Conservation (phyloP, 1,140 invertebrate species). For the Pogonomyrmex californicus region DNA sequence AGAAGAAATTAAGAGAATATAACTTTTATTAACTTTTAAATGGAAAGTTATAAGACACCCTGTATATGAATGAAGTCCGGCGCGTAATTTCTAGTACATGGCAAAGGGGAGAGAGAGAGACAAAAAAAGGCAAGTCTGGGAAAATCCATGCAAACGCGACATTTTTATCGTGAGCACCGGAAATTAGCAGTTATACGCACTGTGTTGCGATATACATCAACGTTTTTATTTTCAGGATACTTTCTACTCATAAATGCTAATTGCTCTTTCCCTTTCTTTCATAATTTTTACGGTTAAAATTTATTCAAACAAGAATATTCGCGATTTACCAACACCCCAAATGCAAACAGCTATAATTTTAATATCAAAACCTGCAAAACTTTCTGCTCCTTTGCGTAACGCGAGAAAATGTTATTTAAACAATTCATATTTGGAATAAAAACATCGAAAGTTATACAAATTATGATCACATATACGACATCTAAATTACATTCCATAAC, state of each 20-base stretch:
- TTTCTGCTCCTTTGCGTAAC: neutral
- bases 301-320: slow-evolving; percentile 2
- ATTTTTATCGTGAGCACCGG: slow-evolving; percentile 24
- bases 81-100: slow-evolving; percentile 34
- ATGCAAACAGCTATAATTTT: neutral
- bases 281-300: neutral
- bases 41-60: neutral
- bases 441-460: neutral
- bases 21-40: slow-evolving; percentile 1
- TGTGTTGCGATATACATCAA: neutral
- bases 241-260: neutral
- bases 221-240: neutral
- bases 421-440: neutral
- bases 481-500: neutral
- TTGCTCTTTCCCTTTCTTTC: neutral
- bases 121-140: slow-evolving; percentile 38
- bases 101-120: neutral
- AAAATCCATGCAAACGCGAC: slow-evolving; percentile 47
- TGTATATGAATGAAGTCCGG: slow-evolving; percentile 34
- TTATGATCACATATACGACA: no score
- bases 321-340: neutral
- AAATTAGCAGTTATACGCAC: slow-evolving; percentile 50
- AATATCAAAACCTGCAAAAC: neutral
- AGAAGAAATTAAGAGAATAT: neutral
- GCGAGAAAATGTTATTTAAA: neutral